Conservation (phyloP, 1,140 invertebrate genomes). For the Macrobrachium nipponense region DNA sequence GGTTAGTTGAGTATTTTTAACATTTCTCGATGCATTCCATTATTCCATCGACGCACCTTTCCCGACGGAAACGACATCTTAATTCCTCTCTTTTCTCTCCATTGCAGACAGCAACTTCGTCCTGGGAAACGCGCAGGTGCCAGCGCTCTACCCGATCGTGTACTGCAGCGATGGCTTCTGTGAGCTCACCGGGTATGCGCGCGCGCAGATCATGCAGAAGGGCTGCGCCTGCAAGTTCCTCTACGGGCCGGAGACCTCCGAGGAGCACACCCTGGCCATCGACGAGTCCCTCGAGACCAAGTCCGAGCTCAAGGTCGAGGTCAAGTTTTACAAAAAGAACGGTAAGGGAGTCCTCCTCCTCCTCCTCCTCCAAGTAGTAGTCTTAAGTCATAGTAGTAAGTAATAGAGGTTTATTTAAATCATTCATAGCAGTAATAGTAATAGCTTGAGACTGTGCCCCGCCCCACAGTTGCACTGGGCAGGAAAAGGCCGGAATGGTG, state of each 20-base stretch:
- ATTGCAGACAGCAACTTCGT: constrained; percentile 96
- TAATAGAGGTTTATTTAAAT: too few relatives aligned
- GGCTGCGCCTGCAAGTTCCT: constrained; percentile 96
- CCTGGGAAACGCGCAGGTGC: constrained; percentile 94
- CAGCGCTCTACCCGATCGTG: constrained; percentile 89
- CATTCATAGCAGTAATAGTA: constrained; percentile 10
- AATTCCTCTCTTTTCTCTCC: constrained; percentile 2
- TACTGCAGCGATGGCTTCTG: constrained; percentile 98
- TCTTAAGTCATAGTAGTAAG: neutral
- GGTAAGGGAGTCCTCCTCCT: constrained; percentile 74
- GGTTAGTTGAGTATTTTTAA: too few relatives aligned
- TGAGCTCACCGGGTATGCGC: constrained; percentile 92
- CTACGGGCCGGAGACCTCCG: constrained; percentile 89
- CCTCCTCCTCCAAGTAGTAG: neutral
- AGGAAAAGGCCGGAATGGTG: too few relatives aligned
- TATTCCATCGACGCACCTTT: neutral
- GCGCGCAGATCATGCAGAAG: constrained; percentile 97
- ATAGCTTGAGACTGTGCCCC: too few relatives aligned
- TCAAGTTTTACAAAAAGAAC: constrained; percentile 94
- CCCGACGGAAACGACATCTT: too few relatives aligned
- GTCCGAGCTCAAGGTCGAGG: constrained; percentile 91
- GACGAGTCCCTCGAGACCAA: constrained; percentile 89
- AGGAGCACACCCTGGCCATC: constrained; percentile 89
- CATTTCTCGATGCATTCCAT: too few relatives aligned
- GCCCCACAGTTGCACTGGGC: neutral